Percentiles rank a stretch among this genome's conserved stretches.
phyloP scores from a whole-genome alignment of 2,797 vertebrate genomes.

The Danionella dracula region DNA sequence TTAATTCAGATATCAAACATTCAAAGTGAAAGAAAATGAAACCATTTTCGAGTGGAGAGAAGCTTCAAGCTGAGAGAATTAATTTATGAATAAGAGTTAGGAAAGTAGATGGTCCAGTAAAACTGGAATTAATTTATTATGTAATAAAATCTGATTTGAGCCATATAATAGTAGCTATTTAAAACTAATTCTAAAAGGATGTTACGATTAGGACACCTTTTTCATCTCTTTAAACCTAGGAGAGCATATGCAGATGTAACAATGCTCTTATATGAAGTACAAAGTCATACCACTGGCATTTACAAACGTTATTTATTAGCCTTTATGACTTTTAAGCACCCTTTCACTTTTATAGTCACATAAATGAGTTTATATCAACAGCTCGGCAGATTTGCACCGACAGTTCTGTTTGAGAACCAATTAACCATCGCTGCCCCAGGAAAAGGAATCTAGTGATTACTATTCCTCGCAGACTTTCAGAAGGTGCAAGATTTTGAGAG shows the following conservation, averaged over 20 bases:
- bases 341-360: neutral
- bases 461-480: slow-evolving; percentile 20
- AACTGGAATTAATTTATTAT: too few relatives aligned
- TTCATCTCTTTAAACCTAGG: too few relatives aligned
- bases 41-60: too few relatives aligned
- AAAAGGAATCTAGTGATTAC: slow-evolving; percentile 13
- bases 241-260: neutral
- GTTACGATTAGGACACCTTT: too few relatives aligned
- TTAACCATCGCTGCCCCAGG: slow-evolving; percentile 34
- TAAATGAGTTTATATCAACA: slow-evolving; percentile 16
- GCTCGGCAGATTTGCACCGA: neutral
- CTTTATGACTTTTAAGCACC: neutral
- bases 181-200: too few relatives aligned
- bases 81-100: too few relatives aligned
- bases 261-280: neutral
- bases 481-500: slow-evolving; percentile 8
- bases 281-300: neutral
- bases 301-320: neutral
- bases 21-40: too few relatives aligned
- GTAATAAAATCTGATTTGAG: too few relatives aligned
- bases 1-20: too few relatives aligned
- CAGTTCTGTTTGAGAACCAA: neutral
- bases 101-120: too few relatives aligned
- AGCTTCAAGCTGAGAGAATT: too few relatives aligned
- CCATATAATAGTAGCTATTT: too few relatives aligned